phyloP scores from a whole-genome alignment of 2,888 invertebrate genomes.

The Drosophila birchii region DNA sequence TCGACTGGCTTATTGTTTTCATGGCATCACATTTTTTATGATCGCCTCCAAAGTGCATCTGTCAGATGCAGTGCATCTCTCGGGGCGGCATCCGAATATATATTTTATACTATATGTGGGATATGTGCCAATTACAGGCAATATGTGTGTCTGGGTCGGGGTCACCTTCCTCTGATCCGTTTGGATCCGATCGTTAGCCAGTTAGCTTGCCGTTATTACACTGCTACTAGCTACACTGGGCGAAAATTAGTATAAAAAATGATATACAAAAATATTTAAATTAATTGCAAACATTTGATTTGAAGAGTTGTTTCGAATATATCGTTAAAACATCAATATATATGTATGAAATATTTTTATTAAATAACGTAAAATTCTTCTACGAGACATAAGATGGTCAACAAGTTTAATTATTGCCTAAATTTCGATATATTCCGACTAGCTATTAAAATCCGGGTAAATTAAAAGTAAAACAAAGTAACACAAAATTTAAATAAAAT shows the following conservation, averaged over 20 bases:
- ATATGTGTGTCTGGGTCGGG: constrained; percentile 26
- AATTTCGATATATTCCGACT: too few relatives aligned
- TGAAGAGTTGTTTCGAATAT: too few relatives aligned
- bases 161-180: constrained; percentile 10
- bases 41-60: constrained; percentile 9
- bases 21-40: constrained; percentile 4
- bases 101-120: too few relatives aligned
- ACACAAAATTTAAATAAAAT: too few relatives aligned
- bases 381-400: too few relatives aligned
- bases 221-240: neutral
- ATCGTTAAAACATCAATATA: too few relatives aligned
- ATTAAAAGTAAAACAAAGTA: neutral
- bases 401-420: too few relatives aligned
- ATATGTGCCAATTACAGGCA: constrained; percentile 21
- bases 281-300: too few relatives aligned
- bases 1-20: constrained; percentile 33
- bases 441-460: neutral
- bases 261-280: neutral
- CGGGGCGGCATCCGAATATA: neutral
- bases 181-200: constrained; percentile 8
- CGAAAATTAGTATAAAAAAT: neutral
- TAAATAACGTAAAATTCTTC: too few relatives aligned
- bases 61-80: constrained; percentile 1
- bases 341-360: too few relatives aligned
- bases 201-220: constrained; percentile 1